These are phyloP conservation scores for Melitaea cinxia DNA, from an alignment of 1,140 invertebrate genomes.

Conservation along the genomic window DNA sequence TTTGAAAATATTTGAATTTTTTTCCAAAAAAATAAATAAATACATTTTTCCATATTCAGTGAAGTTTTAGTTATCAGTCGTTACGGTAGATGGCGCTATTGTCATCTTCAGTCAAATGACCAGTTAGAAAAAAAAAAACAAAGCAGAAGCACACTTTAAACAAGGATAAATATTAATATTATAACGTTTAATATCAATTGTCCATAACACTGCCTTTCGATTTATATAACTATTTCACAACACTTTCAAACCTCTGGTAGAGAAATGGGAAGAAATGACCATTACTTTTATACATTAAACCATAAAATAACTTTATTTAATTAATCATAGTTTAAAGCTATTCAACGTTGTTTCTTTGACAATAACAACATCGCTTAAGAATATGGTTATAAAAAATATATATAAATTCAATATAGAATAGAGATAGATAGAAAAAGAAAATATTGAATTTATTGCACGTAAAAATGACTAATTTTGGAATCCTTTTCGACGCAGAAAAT, in stretches of 20 bases:
- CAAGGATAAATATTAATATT: conserved; percentile 25
- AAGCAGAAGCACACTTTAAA: conserved; percentile 25
- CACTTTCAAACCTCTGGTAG: neutral
- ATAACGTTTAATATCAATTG: conserved; percentile 17
- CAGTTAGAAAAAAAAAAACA: neutral
- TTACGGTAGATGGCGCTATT: conserved; percentile 8
- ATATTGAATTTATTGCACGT: too few relatives aligned
- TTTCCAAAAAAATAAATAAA: neutral
- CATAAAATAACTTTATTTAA: too few relatives aligned
- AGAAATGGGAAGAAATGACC: neutral
- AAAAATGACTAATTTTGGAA: too few relatives aligned
- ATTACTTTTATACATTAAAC: too few relatives aligned
- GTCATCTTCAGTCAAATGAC: conserved; percentile 12
- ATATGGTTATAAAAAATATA: too few relatives aligned
- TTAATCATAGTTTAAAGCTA: too few relatives aligned
- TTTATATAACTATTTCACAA: conserved; percentile 24
- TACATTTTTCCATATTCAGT: neutral
- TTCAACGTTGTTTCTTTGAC: too few relatives aligned
- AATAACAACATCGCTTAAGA: too few relatives aligned
- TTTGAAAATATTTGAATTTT: neutral
- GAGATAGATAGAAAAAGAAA: too few relatives aligned
- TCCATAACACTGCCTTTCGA: conserved; percentile 14
- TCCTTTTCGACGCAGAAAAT: too few relatives aligned
- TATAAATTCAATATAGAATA: too few relatives aligned
- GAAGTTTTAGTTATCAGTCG: neutral